phyloP scores from a whole-genome alignment of 2,888 invertebrate species.

The Drosophila monieri region DNA sequence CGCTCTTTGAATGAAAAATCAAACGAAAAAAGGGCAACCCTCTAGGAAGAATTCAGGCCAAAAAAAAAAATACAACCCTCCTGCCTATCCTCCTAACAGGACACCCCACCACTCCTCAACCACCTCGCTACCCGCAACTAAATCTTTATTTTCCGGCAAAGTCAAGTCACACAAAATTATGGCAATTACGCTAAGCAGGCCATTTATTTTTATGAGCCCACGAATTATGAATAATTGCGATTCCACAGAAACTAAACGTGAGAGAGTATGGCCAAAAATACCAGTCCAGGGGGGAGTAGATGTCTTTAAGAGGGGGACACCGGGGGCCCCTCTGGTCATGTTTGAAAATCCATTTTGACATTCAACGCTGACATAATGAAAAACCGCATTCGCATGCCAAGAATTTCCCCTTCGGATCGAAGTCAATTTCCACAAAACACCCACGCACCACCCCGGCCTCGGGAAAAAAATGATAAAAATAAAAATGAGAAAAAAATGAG shows the following conservation, averaged over 20 bases:
- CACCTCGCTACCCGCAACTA: background rate
- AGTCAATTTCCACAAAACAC: conserved; percentile 13
- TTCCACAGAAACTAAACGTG: conserved; percentile 29
- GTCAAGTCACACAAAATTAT: conserved; percentile 76
- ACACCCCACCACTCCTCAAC: background rate
- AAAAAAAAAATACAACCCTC: too few species aligned
- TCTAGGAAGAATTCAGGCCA: background rate
- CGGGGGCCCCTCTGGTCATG: conserved; percentile 24
- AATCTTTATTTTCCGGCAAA: conserved; percentile 25
- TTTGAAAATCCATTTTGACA: conserved; percentile 68
- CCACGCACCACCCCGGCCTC: background rate
- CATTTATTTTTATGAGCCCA: conserved; percentile 78
- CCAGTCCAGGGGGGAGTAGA: background rate
- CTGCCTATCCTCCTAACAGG: too few species aligned
- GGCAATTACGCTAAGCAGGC: conserved; percentile 76
- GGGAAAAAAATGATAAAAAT: background rate
- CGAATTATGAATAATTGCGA: conserved; percentile 76
- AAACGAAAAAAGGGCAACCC: conserved; percentile 14
- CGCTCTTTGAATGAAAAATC: conserved; percentile 5
- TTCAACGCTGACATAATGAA: conserved; percentile 55
- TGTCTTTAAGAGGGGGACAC: background rate
- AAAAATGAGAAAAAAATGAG: background rate
- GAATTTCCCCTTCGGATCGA: conserved; percentile 21
- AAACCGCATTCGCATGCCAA: conserved; percentile 27
- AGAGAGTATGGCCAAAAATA: conserved; percentile 7